Conservation (phyloP, 92 coral and sea anemone genomes). For the Isaurus tuberculatus region DNA sequence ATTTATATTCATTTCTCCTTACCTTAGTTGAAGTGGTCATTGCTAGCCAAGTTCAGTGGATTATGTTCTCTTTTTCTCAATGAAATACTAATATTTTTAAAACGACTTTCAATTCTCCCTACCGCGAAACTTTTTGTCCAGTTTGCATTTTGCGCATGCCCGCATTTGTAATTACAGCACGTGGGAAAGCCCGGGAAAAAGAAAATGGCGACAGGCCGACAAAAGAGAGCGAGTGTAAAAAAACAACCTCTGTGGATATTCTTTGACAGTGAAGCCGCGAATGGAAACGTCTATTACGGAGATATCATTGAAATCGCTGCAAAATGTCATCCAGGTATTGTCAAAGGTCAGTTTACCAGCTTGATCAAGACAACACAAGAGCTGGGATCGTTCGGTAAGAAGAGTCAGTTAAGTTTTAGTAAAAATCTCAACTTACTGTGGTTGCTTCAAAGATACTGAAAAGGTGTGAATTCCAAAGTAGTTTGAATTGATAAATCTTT, state of each 20-base stretch:
- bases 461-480: too few relatives aligned
- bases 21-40: slow-evolving; percentile 38
- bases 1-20: not conserved
- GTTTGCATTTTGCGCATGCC: slow-evolving; percentile 56
- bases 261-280: slow-evolving; percentile 95
- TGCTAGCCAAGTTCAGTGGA: not conserved
- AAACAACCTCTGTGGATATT: slow-evolving; percentile 78
- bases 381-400: slow-evolving; percentile 89
- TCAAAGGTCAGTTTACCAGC: slow-evolving; percentile 76
- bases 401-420: not conserved
- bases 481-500: too few relatives aligned
- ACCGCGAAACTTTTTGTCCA: not conserved
- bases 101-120: not conserved
- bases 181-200: slow-evolving; percentile 83
- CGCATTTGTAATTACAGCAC: slow-evolving; percentile 35
- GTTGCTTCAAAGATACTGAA: too few relatives aligned
- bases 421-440: too few relatives aligned
- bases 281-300: slow-evolving; percentile 76
- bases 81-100: not conserved
- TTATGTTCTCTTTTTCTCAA: not conserved
- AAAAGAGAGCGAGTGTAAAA: slow-evolving; percentile 38
- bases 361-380: slow-evolving; percentile 77
- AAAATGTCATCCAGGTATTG: slow-evolving; percentile 85
- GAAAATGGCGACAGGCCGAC: slow-evolving; percentile 71
- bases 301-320: slow-evolving; percentile 97